Base-by-base conservation (phyloP, 2,888 invertebrate species). In the Lydus trimaculatus region DNA sequence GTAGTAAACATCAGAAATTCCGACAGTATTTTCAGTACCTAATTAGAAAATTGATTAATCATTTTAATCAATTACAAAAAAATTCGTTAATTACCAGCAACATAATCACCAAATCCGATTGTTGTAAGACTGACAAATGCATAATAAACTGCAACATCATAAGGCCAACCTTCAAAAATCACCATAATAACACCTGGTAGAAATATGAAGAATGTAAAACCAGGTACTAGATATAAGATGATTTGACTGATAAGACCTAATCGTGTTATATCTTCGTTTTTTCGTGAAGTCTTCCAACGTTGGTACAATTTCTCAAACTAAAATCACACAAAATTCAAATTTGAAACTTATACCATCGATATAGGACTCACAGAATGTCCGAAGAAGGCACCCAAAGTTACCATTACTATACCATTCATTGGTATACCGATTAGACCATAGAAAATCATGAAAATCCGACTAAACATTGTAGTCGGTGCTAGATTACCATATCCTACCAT, bases 31-130 rank as follows among this genome's bases (percentile, higher is more conserved):
- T 6, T 77, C 64, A 0, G 77, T 77, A 65, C 83, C 83, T 83
- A 64, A 56, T 73, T 75, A 72, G 64, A 65, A 69, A 71, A 73
- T 71, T 69, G 13, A 17, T 64, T 33, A 43, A 28, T 43, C 39
- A 13, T 36, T 17, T 3, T 56, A 56, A 52, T n/a, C 1, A 9
- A 33, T 13, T 63, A n/a, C 9, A 2, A 61, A 48, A 23, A 9
- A 39, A 43, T 23, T 17, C 8, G 31, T 52, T 61, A 64, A 76
- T 79, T 85, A 94, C 94, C 94, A 84, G 96, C 95, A 33, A 97
- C 96, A 80, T 91, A 91, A 84, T 97, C 97, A n/a, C 97, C 97
- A 84, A 96, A 97, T 48, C 96, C 96, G 73, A 97, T 96, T 4
- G 95, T 95, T 2, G 95, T 93, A 13, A 94, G 88, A 0, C 95